Evolutionary conservation across 2,888 invertebrate species (phyloP).

Genomic region (Autographa gamma): DNA sequence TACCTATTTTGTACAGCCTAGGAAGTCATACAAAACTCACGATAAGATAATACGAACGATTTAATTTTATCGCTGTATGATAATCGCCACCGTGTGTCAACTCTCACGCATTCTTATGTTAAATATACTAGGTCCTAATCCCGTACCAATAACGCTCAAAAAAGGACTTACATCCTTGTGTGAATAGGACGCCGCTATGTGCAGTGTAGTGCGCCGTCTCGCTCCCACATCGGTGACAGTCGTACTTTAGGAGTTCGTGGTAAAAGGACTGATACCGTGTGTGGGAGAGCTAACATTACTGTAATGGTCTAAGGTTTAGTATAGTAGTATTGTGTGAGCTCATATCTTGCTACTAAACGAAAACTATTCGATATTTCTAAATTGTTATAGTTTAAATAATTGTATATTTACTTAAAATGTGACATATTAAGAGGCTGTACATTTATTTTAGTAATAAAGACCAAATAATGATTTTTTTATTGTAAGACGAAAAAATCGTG

Average conservation of each 20-base stretch:
- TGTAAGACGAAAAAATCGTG: too few species aligned
- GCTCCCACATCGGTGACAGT: too few species aligned
- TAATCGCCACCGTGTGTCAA: slow-evolving; percentile 6
- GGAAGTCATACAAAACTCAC: not conserved
- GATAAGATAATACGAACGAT: slow-evolving; percentile 1
- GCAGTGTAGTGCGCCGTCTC: too few species aligned
- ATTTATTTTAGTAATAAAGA: too few species aligned
- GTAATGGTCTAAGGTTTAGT: not conserved
- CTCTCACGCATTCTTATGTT: slow-evolving; percentile 7
- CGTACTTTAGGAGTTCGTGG: too few species aligned
- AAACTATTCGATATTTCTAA: not conserved
- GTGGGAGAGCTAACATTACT: not conserved
- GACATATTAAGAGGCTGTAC: too few species aligned
- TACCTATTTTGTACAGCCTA: not conserved
- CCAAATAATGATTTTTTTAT: too few species aligned
- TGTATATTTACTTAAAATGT: too few species aligned
- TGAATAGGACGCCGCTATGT: too few species aligned
- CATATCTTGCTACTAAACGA: not conserved
- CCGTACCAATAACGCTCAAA: not conserved
- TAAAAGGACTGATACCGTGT: not conserved
- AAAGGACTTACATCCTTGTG: too few species aligned
- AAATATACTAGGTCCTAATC: not conserved
- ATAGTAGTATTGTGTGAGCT: not conserved
- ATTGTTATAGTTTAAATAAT: too few species aligned
- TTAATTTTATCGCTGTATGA: slow-evolving; percentile 4